phyloP scores from a whole-genome alignment of 2,797 vertebrate species.

The Iguana delicatissima region DNA sequence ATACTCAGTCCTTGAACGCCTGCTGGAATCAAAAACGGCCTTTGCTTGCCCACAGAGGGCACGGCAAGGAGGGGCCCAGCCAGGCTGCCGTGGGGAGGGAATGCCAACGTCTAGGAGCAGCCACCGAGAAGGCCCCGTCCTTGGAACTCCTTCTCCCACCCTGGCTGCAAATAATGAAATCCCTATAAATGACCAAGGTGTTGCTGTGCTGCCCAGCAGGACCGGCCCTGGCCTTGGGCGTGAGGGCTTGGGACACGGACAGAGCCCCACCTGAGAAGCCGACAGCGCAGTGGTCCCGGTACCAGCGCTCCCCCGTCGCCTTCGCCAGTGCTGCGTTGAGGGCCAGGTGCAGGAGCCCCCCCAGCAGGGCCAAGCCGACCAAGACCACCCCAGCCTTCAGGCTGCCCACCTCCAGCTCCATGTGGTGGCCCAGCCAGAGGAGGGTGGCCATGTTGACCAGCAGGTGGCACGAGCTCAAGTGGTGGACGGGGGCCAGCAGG shows the following conservation, averaged over 20 bases:
- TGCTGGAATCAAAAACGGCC: neutral
- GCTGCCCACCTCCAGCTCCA: slow-evolving; percentile 29
- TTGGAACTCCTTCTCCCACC: too few species aligned
- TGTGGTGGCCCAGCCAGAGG: slow-evolving; percentile 34
- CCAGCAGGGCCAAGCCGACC: slow-evolving; percentile 12
- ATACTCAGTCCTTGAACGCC: too few species aligned
- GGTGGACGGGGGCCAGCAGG: slow-evolving; percentile 41
- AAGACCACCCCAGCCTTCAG: neutral
- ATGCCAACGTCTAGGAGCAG: too few species aligned
- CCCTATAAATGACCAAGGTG: too few species aligned
- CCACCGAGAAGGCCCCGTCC: neutral
- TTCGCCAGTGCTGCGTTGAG: neutral
- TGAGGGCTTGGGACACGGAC: fast-evolving
- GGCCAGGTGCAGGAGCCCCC: slow-evolving; percentile 17
- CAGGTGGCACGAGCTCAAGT: slow-evolving; percentile 23
- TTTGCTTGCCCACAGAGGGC: neutral
- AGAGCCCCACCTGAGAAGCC: slow-evolving; percentile 46
- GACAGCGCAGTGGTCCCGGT: slow-evolving; percentile 39
- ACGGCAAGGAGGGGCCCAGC: neutral
- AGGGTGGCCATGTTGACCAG: slow-evolving; percentile 45
- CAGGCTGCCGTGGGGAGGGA: neutral
- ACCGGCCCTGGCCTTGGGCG: neutral
- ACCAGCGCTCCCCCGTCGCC: neutral
- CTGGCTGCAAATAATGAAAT: too few species aligned
- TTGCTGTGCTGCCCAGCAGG: too few species aligned